Percentiles rank a stretch among this genome's conserved stretches.
Conservation (phyloP, 2,797 vertebrate species). For the Sus cebifrons region DNA sequence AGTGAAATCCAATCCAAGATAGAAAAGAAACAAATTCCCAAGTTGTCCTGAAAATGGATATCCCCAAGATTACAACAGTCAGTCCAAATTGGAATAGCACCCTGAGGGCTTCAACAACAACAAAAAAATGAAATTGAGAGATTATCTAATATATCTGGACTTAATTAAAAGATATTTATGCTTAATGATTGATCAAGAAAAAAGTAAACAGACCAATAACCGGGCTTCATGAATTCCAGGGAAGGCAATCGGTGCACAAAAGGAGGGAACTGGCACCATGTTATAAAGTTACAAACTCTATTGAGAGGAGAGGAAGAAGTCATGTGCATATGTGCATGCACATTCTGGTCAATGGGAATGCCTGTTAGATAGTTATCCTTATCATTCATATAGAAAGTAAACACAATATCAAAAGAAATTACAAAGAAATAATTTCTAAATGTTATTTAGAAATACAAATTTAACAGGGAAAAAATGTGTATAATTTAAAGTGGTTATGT, state of each 20-base stretch:
- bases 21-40: background rate
- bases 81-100: background rate
- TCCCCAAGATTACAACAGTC: background rate
- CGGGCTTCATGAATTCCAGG: background rate
- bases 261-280: background rate
- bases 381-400: background rate
- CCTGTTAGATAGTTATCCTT: background rate
- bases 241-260: background rate
- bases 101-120: background rate
- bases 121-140: background rate
- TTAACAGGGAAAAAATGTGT: background rate
- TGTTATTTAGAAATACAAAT: slow-evolving; percentile 29
- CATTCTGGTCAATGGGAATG: background rate
- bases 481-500: background rate
- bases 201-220: background rate
- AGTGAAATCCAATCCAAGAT: background rate
- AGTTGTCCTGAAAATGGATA: background rate
- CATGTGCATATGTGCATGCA: background rate
- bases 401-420: background rate
- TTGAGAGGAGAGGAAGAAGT: background rate
- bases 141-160: background rate
- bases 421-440: slow-evolving; percentile 9
- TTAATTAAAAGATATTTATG: background rate
- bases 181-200: background rate
- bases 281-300: background rate